Evolutionary conservation across 30 jellyfish, hydroid and myxozoan genomes (phyloP).

Genomic region (Aurelia sp.): DNA sequence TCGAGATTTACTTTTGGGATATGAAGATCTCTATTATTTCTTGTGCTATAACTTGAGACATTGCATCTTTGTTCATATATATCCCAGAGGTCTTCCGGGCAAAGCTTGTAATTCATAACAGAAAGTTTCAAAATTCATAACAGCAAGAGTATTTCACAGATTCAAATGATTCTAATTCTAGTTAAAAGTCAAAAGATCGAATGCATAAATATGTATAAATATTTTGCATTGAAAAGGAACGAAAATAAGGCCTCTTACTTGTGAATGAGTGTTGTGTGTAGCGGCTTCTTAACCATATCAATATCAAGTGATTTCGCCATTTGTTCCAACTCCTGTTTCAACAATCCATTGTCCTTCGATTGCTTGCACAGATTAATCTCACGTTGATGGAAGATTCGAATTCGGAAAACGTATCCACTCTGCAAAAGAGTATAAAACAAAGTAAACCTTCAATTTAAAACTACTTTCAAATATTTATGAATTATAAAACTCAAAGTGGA

Average conservation of each 20-base stretch:
- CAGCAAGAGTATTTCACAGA: too few relatives aligned
- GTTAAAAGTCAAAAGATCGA: too few relatives aligned
- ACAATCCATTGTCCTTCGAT: slow-evolving; percentile 4
- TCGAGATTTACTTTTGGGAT: too few relatives aligned
- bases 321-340: slow-evolving; percentile 50
- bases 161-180: too few relatives aligned
- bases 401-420: slow-evolving; percentile 89
- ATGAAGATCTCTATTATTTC: too few relatives aligned
- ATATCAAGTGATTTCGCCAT: slow-evolving; percentile 58
- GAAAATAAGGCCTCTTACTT: slow-evolving; percentile 37
- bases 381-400: slow-evolving; percentile 78
- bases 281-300: slow-evolving; percentile 74
- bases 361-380: slow-evolving; percentile 72
- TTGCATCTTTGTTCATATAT: too few relatives aligned
- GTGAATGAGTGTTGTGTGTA: slow-evolving; percentile 80
- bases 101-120: too few relatives aligned
- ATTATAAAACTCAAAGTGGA: not conserved
- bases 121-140: too few relatives aligned
- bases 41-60: too few relatives aligned
- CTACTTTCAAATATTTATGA: not conserved
- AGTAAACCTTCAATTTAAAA: not conserved
- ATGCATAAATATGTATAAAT: too few relatives aligned
- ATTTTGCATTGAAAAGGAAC: not conserved
- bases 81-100: too few relatives aligned
- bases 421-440: not conserved